Evolutionary conservation across 1,140 invertebrate species (phyloP), one percentile per base, ranked within the genome.

Genomic region (Diachasmimorpha longicaudata): DNA sequence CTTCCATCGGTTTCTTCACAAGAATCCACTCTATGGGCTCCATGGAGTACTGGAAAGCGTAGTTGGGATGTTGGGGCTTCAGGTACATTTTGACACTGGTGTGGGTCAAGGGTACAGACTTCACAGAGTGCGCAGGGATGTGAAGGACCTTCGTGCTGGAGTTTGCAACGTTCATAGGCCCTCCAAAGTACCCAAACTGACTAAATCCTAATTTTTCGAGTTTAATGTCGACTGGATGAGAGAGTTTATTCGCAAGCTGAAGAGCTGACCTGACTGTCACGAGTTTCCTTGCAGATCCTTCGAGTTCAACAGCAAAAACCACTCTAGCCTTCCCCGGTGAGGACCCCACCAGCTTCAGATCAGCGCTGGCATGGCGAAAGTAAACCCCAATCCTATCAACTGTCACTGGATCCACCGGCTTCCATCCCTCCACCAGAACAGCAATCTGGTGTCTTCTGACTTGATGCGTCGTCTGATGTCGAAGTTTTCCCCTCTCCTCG

Each of bases 331-430:
- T 92, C 36, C 89, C 87, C 37, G 77, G 14, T 5, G 39, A 31
- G 44, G 71, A 48, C 77, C 52, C 4, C 5, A 80, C 79, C 37
- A 73, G 78, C 68, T 75, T 79, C 36, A 84, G 70, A 48, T 93
- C 90, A 8, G 90, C 90, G 19, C 91, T 90, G 0, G 95, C 93
- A 79, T 96, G 91, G 71, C 98, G 89, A 85, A 99, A 99, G 87
- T 96, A 99, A 16, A 96, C 92, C 0, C 98, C 98, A 14, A 99
- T 97, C 88, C 95, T 95, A 88, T 99, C 98, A 0, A 99, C 94
- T 2, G 96, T 96, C 0, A 99, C 94, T 14, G 98, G 96, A 78
- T 93, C 91, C 72, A 96, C 92, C 44, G 95, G 90, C 69, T 93
- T 92, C 97, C 97, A 99, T 10, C 97, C 97, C 79, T 97, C 95